Evolutionary conservation across 1,140 invertebrate genomes (phyloP).

Genomic region (Neelides sp.): DNA sequence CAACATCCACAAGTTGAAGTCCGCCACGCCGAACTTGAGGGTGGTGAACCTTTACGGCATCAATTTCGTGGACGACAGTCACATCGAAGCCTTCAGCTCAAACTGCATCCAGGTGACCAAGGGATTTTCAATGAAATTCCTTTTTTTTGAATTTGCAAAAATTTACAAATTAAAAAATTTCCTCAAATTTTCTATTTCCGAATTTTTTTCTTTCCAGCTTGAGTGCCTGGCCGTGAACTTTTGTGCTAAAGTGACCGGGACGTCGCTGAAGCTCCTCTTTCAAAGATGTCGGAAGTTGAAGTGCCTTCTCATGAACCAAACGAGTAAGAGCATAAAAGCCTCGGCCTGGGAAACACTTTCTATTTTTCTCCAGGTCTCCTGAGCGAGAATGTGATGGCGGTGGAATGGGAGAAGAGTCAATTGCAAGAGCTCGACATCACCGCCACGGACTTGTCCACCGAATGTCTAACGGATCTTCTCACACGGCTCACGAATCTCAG

Average conservation of each 20-base stretch:
- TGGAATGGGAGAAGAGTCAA: conserved; percentile 94
- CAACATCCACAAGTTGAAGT: conserved; percentile 96
- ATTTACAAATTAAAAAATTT: conserved; percentile 6
- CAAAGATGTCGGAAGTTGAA: conserved; percentile 82
- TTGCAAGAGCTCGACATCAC: conserved; percentile 92
- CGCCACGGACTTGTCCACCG: conserved; percentile 85
- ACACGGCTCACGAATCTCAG: conserved; percentile 71
- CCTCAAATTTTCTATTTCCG: not conserved
- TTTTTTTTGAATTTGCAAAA: conserved; percentile 7
- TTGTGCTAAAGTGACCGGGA: conserved; percentile 91
- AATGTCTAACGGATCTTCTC: conserved; percentile 86
- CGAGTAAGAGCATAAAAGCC: conserved; percentile 56
- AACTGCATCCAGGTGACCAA: conserved; percentile 76
- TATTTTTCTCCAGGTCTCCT: conserved; percentile 36
- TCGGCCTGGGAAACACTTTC: conserved; percentile 6
- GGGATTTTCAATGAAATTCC: too few relatives aligned
- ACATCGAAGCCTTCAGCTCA: conserved; percentile 93
- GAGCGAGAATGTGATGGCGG: conserved; percentile 81
- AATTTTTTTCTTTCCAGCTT: conserved; percentile 52
- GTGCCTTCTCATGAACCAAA: conserved; percentile 90
- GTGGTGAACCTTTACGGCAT: conserved; percentile 95
- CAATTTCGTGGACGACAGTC: conserved; percentile 95
- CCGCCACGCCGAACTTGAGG: conserved; percentile 82
- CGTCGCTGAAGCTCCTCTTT: conserved; percentile 88
- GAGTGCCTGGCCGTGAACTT: conserved; percentile 94